Conservation (phyloP, 92 coral and sea anemone species). For the Montipora capitata region DNA sequence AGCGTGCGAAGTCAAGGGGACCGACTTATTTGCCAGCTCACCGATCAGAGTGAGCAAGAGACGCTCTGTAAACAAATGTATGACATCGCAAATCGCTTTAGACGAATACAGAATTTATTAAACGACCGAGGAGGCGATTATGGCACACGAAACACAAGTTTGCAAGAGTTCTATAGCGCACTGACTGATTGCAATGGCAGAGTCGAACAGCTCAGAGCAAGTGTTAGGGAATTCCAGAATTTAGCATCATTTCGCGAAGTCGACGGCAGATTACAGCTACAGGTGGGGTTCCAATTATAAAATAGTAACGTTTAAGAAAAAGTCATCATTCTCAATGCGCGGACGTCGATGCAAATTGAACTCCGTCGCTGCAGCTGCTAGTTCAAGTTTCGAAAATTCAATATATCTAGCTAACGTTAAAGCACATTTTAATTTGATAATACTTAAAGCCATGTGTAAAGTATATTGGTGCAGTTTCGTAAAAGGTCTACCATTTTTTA, state of each 20-base stretch:
- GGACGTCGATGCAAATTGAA: constrained; percentile 6
- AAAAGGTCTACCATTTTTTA: background rate
- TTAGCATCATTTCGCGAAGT: constrained; percentile 50
- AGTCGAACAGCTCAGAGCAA: constrained; percentile 67
- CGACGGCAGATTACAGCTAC: constrained; percentile 68
- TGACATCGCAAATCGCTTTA: constrained; percentile 81
- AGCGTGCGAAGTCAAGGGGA: constrained; percentile 84
- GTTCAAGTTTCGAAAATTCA: background rate
- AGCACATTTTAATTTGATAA: background rate
- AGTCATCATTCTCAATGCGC: background rate
- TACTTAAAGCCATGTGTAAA: background rate
- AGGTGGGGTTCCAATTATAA: constrained; percentile 40
- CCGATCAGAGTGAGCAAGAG: constrained; percentile 79
- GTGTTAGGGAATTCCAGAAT: constrained; percentile 55
- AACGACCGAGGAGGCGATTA: constrained; percentile 71
- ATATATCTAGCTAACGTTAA: background rate
- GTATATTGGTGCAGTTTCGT: background rate
- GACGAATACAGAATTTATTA: constrained; percentile 86
- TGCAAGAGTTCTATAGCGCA: constrained; percentile 84
- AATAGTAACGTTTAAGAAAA: background rate
- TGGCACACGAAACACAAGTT: constrained; percentile 73
- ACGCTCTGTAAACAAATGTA: constrained; percentile 72
- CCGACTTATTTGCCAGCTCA: constrained; percentile 77
- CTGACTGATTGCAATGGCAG: constrained; percentile 81
- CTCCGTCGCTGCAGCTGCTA: constrained; percentile 18